Evolutionary conservation across 2,888 invertebrate species (phyloP).

Genomic region (Caenorhabditis doughertyi): DNA sequence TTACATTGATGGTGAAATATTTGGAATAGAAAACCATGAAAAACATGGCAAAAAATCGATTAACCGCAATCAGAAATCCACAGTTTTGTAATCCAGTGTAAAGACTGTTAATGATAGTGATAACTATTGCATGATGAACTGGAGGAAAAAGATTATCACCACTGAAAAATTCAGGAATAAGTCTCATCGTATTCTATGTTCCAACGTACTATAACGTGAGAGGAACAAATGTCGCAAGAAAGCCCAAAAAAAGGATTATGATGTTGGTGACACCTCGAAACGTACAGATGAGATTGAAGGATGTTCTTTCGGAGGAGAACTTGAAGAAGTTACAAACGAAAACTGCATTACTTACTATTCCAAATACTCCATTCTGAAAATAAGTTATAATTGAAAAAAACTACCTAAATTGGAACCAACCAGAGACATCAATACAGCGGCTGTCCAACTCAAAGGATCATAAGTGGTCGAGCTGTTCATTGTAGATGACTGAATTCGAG

Average conservation of each 20-base stretch:
- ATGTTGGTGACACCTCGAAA: conserved; percentile 17
- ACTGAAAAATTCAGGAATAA: not conserved
- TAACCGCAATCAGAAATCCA: conserved; percentile 27
- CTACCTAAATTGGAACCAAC: not conserved
- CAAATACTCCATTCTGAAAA: conserved; percentile 40
- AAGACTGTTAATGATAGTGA: conserved; percentile 5
- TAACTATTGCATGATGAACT: conserved; percentile 17
- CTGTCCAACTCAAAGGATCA: conserved; percentile 17
- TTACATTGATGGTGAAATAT: conserved; percentile 11
- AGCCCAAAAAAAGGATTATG: conserved; percentile 21
- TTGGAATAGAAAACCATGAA: conserved; percentile 17
- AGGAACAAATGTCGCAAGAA: conserved; percentile 29
- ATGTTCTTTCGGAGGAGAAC: not conserved
- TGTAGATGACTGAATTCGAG: not conserved
- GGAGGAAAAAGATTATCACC: conserved; percentile 31
- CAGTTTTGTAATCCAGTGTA: conserved; percentile 21
- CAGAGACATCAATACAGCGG: conserved; percentile 14
- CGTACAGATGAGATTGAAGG: conserved; percentile 44
- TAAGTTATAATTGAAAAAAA: not conserved
- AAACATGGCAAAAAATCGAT: conserved; percentile 31
- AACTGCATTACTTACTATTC: conserved; percentile 18
- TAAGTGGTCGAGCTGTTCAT: not conserved
- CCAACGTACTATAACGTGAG: conserved; percentile 23
- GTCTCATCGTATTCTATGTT: not conserved
- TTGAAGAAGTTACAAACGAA: conserved; percentile 20